phyloP scores from a whole-genome alignment of 2,113 vertebrate species.

The Lucifuga dentata region DNA sequence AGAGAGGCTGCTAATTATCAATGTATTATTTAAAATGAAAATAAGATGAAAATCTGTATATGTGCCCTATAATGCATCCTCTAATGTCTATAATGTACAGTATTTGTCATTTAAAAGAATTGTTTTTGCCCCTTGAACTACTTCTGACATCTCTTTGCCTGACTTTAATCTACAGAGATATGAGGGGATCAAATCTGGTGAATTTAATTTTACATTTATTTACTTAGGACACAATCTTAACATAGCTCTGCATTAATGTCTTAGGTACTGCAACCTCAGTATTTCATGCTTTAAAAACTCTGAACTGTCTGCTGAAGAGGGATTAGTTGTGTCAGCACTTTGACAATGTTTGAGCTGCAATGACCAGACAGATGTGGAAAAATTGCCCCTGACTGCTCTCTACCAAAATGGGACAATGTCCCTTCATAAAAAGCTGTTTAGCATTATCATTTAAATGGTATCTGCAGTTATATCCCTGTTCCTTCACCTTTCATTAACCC shows the following conservation, averaged over 20 bases:
- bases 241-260: background rate
- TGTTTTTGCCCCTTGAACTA: too few relatives aligned
- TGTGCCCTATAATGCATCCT: too few relatives aligned
- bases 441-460: conserved; percentile 56
- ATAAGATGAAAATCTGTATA: too few relatives aligned
- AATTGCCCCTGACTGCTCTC: conserved; percentile 49
- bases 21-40: too few relatives aligned
- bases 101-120: too few relatives aligned
- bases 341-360: conserved; percentile 38
- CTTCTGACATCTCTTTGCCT: too few relatives aligned
- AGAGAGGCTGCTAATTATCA: too few relatives aligned
- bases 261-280: conserved; percentile 5
- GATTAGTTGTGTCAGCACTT: conserved; percentile 55
- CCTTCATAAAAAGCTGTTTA: conserved; percentile 50
- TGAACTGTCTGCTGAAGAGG: conserved; percentile 5
- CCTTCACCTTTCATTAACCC: conserved; percentile 70
- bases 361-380: conserved; percentile 50
- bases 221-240: too few relatives aligned
- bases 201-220: too few relatives aligned
- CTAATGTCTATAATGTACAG: too few relatives aligned
- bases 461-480: conserved; percentile 30
- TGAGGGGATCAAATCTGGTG: too few relatives aligned
- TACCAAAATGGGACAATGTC: conserved; percentile 48
- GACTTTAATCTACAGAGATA: too few relatives aligned
- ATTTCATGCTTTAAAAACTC: conserved; percentile 14